Evolutionary conservation across 2,113 vertebrate species (phyloP), one percentile per base, ranked within the genome.

Genomic region (Alexandromys fortis): DNA sequence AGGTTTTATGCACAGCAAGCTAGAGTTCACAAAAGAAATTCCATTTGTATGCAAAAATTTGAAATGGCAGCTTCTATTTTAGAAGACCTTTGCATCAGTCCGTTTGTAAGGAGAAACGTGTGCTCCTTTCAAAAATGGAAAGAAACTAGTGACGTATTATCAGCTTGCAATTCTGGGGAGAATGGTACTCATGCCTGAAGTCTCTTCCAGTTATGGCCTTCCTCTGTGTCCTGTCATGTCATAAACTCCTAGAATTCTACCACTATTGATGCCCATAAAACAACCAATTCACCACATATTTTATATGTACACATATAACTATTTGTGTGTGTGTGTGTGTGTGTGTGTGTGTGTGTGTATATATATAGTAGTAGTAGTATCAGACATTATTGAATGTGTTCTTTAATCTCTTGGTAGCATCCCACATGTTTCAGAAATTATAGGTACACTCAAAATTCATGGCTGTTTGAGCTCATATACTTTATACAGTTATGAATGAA

Each of bases 1-100:
- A 77, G 67, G 47, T 89, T 95, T 95, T 83, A 77, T 93, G 38
- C 49, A 45, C 17, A 87, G 68, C 77, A 86, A 91, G 11, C 55
- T 79, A 17, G 35, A 70, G 55, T 72, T 97, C 79, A 90, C 55
- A 93, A 93, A 94, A 73, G 79, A 97, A 97, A 97, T 94, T 82
- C 90, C 28, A 93, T 90, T 95, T 10, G 22, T 73, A 10, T 63
- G 38, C 22, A 88, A 94, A 97, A 93, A 95, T 87, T 28, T 76
- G 73, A 86, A 96, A 81, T 75, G 70, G 35, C 33, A 67, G 38
- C 22, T 94, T 95, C 87, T 87, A 58, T 79, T 94, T 94, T 72
- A 72, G 89, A 82, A 61, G 76, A n/a, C 17, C 45, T 58, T 87
- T 61, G 26, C 68, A 83, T 78, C 21, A 61, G 10, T 92, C 72